Evolutionary conservation across 2,888 invertebrate genomes (phyloP), one percentile per base, ranked within the genome.

Genomic region (Hydrotaea diabolus): DNA sequence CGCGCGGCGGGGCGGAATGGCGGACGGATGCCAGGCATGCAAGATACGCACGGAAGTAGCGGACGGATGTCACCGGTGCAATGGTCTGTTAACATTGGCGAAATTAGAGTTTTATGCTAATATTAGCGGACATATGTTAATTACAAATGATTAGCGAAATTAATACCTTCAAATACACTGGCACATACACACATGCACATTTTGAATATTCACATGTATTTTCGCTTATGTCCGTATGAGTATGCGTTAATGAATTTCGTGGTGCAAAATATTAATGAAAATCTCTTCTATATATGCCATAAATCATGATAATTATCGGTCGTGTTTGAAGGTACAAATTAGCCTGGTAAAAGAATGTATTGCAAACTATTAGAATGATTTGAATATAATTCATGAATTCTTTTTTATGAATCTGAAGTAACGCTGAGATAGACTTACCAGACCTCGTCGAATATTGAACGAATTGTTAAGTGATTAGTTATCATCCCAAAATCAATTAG

Each of bases 91-190:
- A 84, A 39, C 62, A 75, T 81, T 78, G 75, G 74, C 36, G 15
- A 64, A 81, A 80, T 75, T 80, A 72, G 77, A 77, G 77, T 75
- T 73, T 77, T 77, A 74, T 69, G 39, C 72, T 73, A 79, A 79
- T 73, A 72, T 62, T 39, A 62, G 43, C 7, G 71, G 19, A 72
- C 66, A 74, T 43, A 66, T 43, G 69, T 69, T 69, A 46, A 69
- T 69, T 69, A 69, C 46, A 69, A 69, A 43, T 69, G 69, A 69
- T 69, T 69, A 69, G 69, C 69, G 69, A 69, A 69, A 69, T 69
- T 69, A 46, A 69, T 69, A 62, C 62, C 62, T 62, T 62, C 15
- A 31, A 31, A 62, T 62, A 15, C 62, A 31, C 15, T 31, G 31
- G 31, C 62, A 31, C 15, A 62, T 31, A 26, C 15, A 31, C 17